Evolutionary conservation across 2,888 invertebrate genomes (phyloP), one percentile per base, ranked within the genome.

Genomic region (Drosophila hamatofila): DNA sequence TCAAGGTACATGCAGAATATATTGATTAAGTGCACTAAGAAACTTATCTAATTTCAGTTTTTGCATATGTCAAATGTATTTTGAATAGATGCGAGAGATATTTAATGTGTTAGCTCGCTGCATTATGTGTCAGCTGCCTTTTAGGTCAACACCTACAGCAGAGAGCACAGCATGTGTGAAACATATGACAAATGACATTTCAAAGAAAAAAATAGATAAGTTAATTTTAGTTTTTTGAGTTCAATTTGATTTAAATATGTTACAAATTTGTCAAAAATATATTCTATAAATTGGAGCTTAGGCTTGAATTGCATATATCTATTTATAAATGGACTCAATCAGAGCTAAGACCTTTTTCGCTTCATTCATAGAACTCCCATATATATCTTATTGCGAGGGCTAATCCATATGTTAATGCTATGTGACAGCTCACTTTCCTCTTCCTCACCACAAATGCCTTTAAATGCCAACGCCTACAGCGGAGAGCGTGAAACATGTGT

Each of bases 401-500:
- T 48, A n/a, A 1, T 49, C 18, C 48, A 18, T 12, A n/a, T 48
- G 27, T 48, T 27, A 11, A n/a, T 8, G 5, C 11, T 14, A 7
- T 25, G 23, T 25, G 16, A 11, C n/a, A 30, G 27, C 27, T 48
- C 5, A 27, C 27, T 48, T 27, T 18, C n/a, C 48, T 48, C 27
- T 27, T 11, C 12, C 6, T 12, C 48, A 12, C 46, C n/a, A 25
- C 8, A n/a, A 0, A 5, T 42, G 42, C 12, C 42, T 1, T 23
- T 14, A 23, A 8, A 44, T 44, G 44, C 14, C 18, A 12, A 25
- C 18, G 27, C 48, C 48, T n/a, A 48, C 48, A 12, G n/a, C 27
- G 2, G 2, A 18, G 27, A 48, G 48, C 48, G 27, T 48, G 48
- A 27, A 72, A 56, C 58, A 72, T 30, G 58, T 67, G 73, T 49